These are phyloP conservation scores for Apis mellifera DNA, from an alignment of 1,140 invertebrate species.

Conservation along the genomic window DNA sequence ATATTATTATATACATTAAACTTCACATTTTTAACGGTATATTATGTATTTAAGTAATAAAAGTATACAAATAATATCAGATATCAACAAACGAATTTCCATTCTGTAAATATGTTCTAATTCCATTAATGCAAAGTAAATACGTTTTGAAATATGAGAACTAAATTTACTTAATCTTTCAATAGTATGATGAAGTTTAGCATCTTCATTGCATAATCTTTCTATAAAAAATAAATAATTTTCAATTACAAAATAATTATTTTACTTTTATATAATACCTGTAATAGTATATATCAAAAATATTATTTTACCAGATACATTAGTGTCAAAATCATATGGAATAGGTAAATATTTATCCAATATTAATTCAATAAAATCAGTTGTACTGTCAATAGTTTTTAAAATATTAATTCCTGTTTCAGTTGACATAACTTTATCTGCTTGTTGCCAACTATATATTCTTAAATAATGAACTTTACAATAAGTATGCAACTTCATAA, in stretches of 20 bases:
- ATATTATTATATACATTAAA: not conserved
- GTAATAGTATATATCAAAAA: not conserved
- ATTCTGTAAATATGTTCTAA: slow-evolving; percentile 75
- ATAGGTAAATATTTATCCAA: slow-evolving; percentile 73
- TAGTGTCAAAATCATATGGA: slow-evolving; percentile 57
- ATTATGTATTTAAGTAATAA: slow-evolving; percentile 41
- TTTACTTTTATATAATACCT: not conserved
- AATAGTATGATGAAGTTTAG: slow-evolving; percentile 73
- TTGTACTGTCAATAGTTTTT: slow-evolving; percentile 72
- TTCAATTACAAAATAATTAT: not conserved
- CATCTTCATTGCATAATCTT: slow-evolving; percentile 69
- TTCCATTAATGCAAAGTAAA: slow-evolving; percentile 71
- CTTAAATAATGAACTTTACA: slow-evolving; percentile 74
- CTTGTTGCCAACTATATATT: slow-evolving; percentile 74
- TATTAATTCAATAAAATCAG: slow-evolving; percentile 69
- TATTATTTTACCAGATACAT: slow-evolving; percentile 57
- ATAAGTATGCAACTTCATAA: slow-evolving; percentile 71
- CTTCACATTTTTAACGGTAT: not conserved
- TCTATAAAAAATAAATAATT: slow-evolving; percentile 54
- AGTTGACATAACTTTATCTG: slow-evolving; percentile 75
- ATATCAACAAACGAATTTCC: slow-evolving; percentile 72
- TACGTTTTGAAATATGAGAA: slow-evolving; percentile 67
- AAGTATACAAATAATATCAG: slow-evolving; percentile 55
- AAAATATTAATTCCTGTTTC: slow-evolving; percentile 74
- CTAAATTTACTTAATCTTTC: slow-evolving; percentile 73